Percentiles rank a stretch among this genome's conserved stretches.
phyloP scores from a whole-genome alignment of 2,113 vertebrate genomes.

The Isichthys henryi region DNA sequence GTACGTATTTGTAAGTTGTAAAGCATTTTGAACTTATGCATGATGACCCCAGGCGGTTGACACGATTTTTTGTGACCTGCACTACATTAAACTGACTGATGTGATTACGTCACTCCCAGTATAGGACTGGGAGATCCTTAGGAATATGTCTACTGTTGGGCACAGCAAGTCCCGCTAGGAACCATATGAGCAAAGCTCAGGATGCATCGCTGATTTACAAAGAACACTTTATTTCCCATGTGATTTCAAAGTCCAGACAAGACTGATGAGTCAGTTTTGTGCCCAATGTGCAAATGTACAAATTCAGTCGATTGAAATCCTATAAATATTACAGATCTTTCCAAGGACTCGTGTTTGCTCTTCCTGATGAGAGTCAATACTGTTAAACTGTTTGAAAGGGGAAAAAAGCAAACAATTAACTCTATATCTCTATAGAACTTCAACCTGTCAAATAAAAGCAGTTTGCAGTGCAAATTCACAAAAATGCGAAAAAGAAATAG shows the following conservation, averaged over 20 bases:
- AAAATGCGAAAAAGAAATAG: not conserved
- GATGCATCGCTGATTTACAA: not conserved
- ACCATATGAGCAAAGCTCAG: not conserved
- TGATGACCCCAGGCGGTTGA: not conserved
- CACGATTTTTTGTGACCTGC: not conserved
- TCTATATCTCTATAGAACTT: not conserved
- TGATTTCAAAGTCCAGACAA: not conserved
- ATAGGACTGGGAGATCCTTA: not conserved
- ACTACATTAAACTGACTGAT: not conserved
- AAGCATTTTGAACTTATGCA: not conserved
- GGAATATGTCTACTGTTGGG: not conserved
- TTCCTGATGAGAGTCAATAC: not conserved
- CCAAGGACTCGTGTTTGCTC: not conserved
- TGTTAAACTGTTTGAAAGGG: not conserved
- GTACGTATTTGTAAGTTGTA: not conserved
- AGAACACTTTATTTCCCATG: not conserved
- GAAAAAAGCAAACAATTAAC: not conserved
- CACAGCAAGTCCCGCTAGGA: not conserved
- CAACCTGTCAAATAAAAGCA: not conserved
- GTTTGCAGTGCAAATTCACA: not conserved
- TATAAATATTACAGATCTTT: not conserved
- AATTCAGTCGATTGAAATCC: not conserved
- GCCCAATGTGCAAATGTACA: not conserved
- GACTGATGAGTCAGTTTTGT: not conserved
- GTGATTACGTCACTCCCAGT: not conserved